Conservation (phyloP, 1,140 invertebrate genomes). For the Proctacanthus coquilletti region DNA sequence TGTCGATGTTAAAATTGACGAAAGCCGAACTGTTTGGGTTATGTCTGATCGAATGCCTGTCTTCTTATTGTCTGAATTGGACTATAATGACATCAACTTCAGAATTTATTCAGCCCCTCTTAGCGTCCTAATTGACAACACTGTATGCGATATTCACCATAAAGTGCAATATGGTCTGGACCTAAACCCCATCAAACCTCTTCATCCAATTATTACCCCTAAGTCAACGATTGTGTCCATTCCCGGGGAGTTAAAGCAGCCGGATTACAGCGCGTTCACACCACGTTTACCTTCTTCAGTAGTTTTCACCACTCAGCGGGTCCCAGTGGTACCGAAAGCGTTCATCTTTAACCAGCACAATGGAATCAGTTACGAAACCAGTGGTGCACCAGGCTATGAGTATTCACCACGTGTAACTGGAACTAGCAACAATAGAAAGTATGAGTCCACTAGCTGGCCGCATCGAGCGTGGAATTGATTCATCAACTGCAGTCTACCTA, state of each 20-base stretch:
- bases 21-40: slow-evolving; percentile 49
- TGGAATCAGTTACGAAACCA: slow-evolving; percentile 23
- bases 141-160: slow-evolving; percentile 52
- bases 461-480: no score
- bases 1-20: slow-evolving; percentile 58
- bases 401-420: no score
- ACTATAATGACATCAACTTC: slow-evolving; percentile 64
- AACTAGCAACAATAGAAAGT: no score
- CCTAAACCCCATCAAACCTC: neutral
- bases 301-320: neutral
- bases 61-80: slow-evolving; percentile 50
- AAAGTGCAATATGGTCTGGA: no score
- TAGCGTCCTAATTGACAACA: slow-evolving; percentile 45
- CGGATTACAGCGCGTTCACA: no score
- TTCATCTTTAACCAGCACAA: slow-evolving; percentile 28
- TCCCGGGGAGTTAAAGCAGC: no score
- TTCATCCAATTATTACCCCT: neutral
- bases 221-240: no score
- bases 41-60: slow-evolving; percentile 67
- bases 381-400: no score
- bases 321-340: slow-evolving; percentile 16
- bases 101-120: slow-evolving; percentile 52
- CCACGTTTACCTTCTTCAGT: neutral
- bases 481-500: no score
- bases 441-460: no score